phyloP scores from a whole-genome alignment of 1,140 invertebrate genomes.

The Pseudomyrmex cubaensis region DNA sequence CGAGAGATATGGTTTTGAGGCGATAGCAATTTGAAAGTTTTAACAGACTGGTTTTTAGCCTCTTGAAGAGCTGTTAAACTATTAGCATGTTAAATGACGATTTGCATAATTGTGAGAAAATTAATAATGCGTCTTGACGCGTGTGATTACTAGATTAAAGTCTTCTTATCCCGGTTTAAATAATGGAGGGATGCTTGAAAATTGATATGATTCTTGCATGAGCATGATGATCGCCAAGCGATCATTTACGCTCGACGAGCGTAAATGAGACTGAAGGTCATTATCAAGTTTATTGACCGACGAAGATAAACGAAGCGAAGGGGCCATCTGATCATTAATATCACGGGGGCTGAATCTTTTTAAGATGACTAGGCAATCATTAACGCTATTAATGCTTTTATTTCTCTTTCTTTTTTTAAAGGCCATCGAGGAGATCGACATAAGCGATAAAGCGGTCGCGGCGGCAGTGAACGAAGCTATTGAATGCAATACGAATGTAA shows the following conservation, averaged over 20 bases:
- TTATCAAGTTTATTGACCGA: conserved; percentile 68
- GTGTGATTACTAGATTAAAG: not conserved
- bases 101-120: not conserved
- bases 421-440: conserved; percentile 83
- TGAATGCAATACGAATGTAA: conserved; percentile 83
- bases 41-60: not conserved
- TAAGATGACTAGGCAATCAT: conserved; percentile 28
- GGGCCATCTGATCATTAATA: conserved; percentile 82
- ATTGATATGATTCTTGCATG: conserved; percentile 26
- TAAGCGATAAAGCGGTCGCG: conserved; percentile 83
- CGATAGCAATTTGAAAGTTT: not conserved
- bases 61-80: not conserved
- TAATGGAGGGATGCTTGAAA: not conserved
- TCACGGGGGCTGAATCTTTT: not conserved
- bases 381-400: conserved; percentile 39
- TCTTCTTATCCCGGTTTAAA: not conserved
- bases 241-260: conserved; percentile 72
- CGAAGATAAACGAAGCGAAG: conserved; percentile 81
- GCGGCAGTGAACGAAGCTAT: conserved; percentile 82
- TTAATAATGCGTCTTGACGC: not conserved
- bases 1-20: too few species aligned
- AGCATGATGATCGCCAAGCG: conserved; percentile 81
- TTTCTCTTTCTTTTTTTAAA: conserved; percentile 66
- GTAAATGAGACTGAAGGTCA: conserved; percentile 75
- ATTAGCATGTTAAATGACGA: not conserved